These are phyloP conservation scores for Zygaena filipendulae DNA, from an alignment of 2,888 invertebrate species.

Conservation along the genomic window DNA sequence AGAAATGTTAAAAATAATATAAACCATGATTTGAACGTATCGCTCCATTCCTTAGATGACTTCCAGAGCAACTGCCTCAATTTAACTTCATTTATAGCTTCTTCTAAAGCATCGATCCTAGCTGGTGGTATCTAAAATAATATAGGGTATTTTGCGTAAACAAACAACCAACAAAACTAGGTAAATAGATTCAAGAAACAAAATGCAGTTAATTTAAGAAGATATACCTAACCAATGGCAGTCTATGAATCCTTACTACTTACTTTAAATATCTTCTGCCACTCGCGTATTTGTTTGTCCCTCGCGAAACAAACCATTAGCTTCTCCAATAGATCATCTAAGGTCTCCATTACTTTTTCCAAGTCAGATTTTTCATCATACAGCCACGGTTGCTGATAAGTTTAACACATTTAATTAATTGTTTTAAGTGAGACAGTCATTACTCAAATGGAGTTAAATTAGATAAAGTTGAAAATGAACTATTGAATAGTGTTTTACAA, in stretches of 20 bases:
- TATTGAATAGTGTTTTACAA: no score
- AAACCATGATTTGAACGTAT: conserved; percentile 75
- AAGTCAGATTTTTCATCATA: conserved; percentile 78
- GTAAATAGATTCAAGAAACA: no score
- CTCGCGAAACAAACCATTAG: conserved; percentile 72
- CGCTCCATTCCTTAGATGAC: conserved; percentile 79
- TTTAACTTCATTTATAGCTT: conserved; percentile 82
- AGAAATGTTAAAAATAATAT: no score
- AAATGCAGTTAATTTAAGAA: no score
- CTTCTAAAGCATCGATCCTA: conserved; percentile 82
- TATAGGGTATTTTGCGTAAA: neutral
- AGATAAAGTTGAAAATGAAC: no score
- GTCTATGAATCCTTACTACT: no score
- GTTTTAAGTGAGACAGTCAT: no score
- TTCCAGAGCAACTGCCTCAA: conserved; percentile 85
- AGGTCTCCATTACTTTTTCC: conserved; percentile 70
- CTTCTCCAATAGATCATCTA: conserved; percentile 72
- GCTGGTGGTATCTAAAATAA: conserved; percentile 80
- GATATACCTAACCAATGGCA: no score
- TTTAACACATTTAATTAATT: no score
- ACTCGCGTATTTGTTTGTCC: conserved; percentile 79
- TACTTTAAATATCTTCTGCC: conserved; percentile 89
- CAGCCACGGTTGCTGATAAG: conserved; percentile 77
- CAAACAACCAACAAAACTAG: no score
- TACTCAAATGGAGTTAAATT: no score